phyloP scores from a whole-genome alignment of 64 coral and sea anemone genomes.

The Pocillopora damicornis region DNA sequence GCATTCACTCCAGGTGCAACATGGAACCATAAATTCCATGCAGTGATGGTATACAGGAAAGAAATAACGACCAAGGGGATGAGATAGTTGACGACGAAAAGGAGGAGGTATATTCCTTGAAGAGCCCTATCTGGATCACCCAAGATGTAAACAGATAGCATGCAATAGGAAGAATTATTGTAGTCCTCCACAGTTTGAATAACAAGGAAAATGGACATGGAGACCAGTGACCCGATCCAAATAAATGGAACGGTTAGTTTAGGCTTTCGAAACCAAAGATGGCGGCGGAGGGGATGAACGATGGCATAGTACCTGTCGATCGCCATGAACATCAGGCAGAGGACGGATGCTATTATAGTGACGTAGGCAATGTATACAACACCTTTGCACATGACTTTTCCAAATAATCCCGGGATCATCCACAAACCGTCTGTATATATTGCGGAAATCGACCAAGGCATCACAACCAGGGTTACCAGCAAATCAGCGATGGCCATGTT shows the following conservation, averaged over 20 bases:
- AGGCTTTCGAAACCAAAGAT: constrained; percentile 27
- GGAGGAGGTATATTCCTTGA: constrained; percentile 4
- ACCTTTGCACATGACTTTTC: constrained; percentile 30
- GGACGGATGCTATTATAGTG: constrained; percentile 32
- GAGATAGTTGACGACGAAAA: constrained; percentile 22
- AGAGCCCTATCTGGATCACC: neutral
- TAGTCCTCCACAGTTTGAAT: neutral
- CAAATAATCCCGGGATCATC: constrained; percentile 5
- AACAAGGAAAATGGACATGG: constrained; percentile 20
- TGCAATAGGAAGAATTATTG: neutral
- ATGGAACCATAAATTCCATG: constrained; percentile 48
- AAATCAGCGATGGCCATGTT: constrained; percentile 14
- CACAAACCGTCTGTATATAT: neutral
- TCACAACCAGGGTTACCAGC: constrained; percentile 19
- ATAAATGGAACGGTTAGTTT: constrained; percentile 23
- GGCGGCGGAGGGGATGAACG: constrained; percentile 22
- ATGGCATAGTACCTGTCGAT: constrained; percentile 46
- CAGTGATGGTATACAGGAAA: constrained; percentile 31
- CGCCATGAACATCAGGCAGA: constrained; percentile 37
- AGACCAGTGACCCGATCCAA: constrained; percentile 13
- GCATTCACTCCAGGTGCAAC: constrained; percentile 14
- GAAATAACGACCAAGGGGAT: constrained; percentile 7
- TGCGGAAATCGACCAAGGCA: neutral
- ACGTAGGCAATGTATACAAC: constrained; percentile 13
- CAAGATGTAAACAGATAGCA: neutral